Base-by-base conservation (phyloP, 2,113 vertebrate species). In the Paraplagusia blochii region DNA sequence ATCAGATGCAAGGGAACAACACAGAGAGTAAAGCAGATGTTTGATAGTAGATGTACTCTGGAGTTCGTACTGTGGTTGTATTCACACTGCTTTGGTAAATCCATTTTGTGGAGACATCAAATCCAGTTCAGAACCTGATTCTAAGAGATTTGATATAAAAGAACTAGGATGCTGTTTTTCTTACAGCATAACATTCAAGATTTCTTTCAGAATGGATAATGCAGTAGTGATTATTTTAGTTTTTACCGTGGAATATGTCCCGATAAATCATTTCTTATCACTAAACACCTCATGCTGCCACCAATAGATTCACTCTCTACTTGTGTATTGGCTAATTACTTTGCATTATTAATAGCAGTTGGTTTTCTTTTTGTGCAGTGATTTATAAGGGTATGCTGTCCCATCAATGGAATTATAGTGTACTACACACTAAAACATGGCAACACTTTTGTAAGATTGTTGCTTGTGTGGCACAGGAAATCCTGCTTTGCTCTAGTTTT, bases 191-290 rank as follows among this genome's bases (percentile, higher is more conserved):
- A 38, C 62, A 61, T 65, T 63, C 39, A 5, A 5, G 19, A 77
- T 54, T n/a, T 51, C 56, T 47, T 40, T 11, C 9, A 36, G 19
- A 9, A 15, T 38, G 17, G 53, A 39, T 33, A 39, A 11, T 45
- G 14, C 44, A 62, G 63, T 58, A 12, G n/a, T 50, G 39, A 17
- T 7, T 18, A n/a, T 17, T 68, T 76, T 51, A 43, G n/a, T n/a
- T n/a, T n/a, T n/a, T n/a, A n/a, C n/a, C n/a, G n/a, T n/a, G n/a
- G n/a, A 67, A 64, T 44, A 74, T n/a, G 44, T 54, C 33, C 49
- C n/a, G 57, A 80, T 83, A 65, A 76, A 79, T 83, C 69, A 82
- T 80, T 10, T 81, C 61, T 63, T 80, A 81, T 76, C 55, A 74
- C 61, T 63, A 54, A 71, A 72, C 33, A 66, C 18, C 58, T 52